A percentile compares a stretch with the other conserved stretches of the same genome.
These are phyloP conservation scores for Drosophila niveifrons DNA, from an alignment of 2,888 invertebrate species.

Conservation along the genomic window DNA sequence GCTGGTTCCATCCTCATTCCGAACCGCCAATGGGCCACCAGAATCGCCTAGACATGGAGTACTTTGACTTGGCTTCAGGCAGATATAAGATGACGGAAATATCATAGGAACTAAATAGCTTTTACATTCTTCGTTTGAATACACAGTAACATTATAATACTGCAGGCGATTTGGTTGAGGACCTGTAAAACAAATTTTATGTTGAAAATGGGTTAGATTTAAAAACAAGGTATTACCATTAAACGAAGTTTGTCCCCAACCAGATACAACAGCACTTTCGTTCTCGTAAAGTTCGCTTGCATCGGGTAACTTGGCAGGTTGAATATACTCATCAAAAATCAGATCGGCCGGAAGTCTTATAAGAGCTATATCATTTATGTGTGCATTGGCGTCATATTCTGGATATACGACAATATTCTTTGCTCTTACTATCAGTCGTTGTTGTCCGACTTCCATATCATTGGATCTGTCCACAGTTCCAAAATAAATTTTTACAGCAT, in stretches of 20 bases:
- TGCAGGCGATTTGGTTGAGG: no score
- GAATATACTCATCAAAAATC: background rate
- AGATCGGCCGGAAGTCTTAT: background rate
- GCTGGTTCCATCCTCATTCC: background rate
- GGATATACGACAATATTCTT: background rate
- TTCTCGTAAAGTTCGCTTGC: background rate
- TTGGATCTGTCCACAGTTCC: conserved; percentile 23
- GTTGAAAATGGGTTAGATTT: no score
- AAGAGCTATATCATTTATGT: background rate
- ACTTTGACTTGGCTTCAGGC: background rate
- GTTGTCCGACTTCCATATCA: conserved; percentile 11
- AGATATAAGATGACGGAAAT: background rate
- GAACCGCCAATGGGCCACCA: conserved; percentile 29
- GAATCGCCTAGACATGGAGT: background rate
- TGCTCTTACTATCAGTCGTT: background rate
- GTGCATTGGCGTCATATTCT: background rate
- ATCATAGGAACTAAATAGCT: background rate
- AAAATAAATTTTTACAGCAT: conserved; percentile 1
- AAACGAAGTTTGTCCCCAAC: background rate
- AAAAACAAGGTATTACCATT: no score
- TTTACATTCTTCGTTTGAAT: background rate
- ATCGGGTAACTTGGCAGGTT: background rate
- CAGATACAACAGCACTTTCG: background rate
- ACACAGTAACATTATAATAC: background rate
- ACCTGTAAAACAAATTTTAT: no score